Evolutionary conservation across 2,888 invertebrate genomes (phyloP), one percentile per base, ranked within the genome.

Genomic region (Morpho achilles): DNA sequence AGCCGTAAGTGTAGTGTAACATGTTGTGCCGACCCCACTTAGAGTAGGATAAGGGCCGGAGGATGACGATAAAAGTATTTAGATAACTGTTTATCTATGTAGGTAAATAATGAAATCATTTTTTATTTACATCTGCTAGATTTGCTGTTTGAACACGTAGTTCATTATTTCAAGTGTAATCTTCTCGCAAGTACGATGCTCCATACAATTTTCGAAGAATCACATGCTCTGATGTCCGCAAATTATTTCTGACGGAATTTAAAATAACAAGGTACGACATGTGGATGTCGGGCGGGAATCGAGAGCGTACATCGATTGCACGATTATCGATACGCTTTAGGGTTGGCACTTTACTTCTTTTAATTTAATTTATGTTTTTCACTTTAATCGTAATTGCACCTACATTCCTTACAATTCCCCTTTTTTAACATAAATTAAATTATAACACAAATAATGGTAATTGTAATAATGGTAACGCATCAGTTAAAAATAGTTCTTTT

Each of bases 131-230:
- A 49, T 45, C 59, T 57, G 59, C 51, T 8, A 9, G 59, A 62
- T 55, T 23, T 50, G 40, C 48, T 54, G 39, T 62, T 49, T 59
- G 57, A 10, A 46, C 49, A 51, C 57, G 54, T 56, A 32, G 56
- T 50, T 51, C 56, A 59, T 60, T 58, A 60, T 58, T 64, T 56
- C 57, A 48, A 58, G 44, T 54, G 56, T 54, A 60, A 63, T 66
- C 60, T 60, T 64, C 61, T 50, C 59, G 62, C 60, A 61, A 53
- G 56, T 58, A 60, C 53, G 61, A 65, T 59, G 64, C 55, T 58
- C 58, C 64, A 66, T 66, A 65, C 61, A 60, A 63, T 64, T 64
- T 66, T 66, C 66, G 66, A 61, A 58, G 66, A 66, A 66, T 44
- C 55, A 62, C 62, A 56, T 57, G 51, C 63, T 56, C 60, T 64